These are phyloP conservation scores for Ceramica pisi DNA, from an alignment of 2,888 invertebrate genomes.

Conservation along the genomic window DNA sequence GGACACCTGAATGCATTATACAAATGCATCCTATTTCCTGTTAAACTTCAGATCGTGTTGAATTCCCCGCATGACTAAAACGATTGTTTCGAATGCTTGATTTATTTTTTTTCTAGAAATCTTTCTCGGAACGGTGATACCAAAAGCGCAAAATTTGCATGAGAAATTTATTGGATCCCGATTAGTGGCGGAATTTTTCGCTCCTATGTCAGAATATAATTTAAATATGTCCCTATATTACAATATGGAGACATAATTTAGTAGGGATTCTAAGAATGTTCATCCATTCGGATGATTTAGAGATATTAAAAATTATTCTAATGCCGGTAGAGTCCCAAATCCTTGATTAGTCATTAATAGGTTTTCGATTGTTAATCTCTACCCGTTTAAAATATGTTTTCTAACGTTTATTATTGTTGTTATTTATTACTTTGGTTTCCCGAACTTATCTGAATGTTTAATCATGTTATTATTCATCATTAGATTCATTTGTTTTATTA, in stretches of 20 bases:
- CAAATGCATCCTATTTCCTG: constrained; percentile 83
- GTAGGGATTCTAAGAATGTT: constrained; percentile 81
- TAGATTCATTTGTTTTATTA: constrained; percentile 60
- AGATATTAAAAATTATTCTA: constrained; percentile 80
- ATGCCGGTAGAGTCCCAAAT: constrained; percentile 76
- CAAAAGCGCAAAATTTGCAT: constrained; percentile 84
- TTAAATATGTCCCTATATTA: constrained; percentile 79
- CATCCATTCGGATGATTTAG: constrained; percentile 80
- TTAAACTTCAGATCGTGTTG: constrained; percentile 71
- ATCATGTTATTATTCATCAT: constrained; percentile 62
- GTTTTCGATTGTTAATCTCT: constrained; percentile 81
- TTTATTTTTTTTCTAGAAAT: constrained; percentile 70
- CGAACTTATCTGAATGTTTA: constrained; percentile 59
- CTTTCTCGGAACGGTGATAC: constrained; percentile 77
- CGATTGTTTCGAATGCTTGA: constrained; percentile 75
- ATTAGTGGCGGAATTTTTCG: constrained; percentile 79
- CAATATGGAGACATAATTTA: constrained; percentile 82
- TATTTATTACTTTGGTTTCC: constrained; percentile 65
- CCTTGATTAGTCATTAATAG: constrained; percentile 85
- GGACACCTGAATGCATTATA: constrained; percentile 86
- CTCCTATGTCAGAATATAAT: constrained; percentile 84
- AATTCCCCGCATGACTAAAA: constrained; percentile 79
- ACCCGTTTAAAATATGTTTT: constrained; percentile 68
- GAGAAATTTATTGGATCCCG: constrained; percentile 81
- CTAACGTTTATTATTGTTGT: constrained; percentile 64